phyloP scores from a whole-genome alignment of 2,113 vertebrate genomes.

The Hippotragus niger region DNA sequence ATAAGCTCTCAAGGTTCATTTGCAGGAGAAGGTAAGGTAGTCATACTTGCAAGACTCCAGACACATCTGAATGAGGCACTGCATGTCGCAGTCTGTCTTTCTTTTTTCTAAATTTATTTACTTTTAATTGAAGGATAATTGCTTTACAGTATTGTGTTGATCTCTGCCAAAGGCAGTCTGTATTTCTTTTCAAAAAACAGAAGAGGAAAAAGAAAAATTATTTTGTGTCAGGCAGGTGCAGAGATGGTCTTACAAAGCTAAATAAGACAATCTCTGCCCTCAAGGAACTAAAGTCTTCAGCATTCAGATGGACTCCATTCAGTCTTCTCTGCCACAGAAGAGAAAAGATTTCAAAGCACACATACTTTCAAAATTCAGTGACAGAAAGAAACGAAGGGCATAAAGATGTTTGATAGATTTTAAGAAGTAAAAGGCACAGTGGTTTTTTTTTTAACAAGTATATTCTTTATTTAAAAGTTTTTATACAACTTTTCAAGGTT shows the following conservation, averaged over 20 bases:
- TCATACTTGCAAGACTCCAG: slow-evolving; percentile 98
- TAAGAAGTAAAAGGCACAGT: not conserved
- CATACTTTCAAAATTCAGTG: not conserved
- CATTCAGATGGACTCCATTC: not conserved
- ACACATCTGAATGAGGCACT: slow-evolving; percentile 98
- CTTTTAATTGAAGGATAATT: not conserved
- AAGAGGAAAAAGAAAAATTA: not conserved
- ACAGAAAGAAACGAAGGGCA: not conserved
- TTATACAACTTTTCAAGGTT: not conserved
- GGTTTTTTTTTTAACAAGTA: not conserved
- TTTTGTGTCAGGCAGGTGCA: not conserved
- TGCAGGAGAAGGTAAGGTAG: slow-evolving; percentile 98
- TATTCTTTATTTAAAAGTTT: not conserved
- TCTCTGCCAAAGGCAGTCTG: slow-evolving; percentile 84
- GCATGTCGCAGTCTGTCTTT: slow-evolving; percentile 95
- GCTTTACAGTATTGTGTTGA: not conserved
- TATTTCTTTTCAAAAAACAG: slow-evolving; percentile 85
- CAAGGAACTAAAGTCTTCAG: not conserved
- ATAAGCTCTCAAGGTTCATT: slow-evolving; percentile 98
- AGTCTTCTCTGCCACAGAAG: not conserved
- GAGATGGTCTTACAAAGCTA: not conserved
- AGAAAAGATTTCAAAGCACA: not conserved
- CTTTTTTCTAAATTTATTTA: not conserved
- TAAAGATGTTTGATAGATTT: not conserved
- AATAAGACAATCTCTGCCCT: not conserved